Evolutionary conservation across 2,888 invertebrate genomes (phyloP).

Genomic region (Sinopyrophorus schimmeli): DNA sequence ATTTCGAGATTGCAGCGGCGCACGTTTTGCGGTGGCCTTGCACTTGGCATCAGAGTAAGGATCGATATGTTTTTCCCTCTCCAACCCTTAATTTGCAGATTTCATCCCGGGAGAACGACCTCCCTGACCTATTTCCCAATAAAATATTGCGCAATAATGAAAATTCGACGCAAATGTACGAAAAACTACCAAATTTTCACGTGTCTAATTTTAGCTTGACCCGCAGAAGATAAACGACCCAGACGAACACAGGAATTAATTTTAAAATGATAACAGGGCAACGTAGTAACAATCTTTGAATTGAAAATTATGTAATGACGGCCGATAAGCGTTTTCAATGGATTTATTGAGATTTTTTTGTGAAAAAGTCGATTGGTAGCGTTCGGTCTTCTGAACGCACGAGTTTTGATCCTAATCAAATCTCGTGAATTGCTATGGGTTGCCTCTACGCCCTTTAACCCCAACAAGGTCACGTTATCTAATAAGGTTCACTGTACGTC

Average conservation of each 20-base stretch:
- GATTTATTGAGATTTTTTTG: too few species aligned
- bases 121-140: constrained; percentile 22
- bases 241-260: not conserved
- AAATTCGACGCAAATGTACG: not conserved
- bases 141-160: constrained; percentile 25
- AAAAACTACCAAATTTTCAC: not conserved
- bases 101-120: constrained; percentile 23
- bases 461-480: constrained; percentile 18
- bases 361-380: too few species aligned
- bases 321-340: too few species aligned
- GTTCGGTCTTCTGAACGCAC: too few species aligned
- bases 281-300: too few species aligned
- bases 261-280: too few species aligned
- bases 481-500: constrained; percentile 12
- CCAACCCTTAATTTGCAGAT: constrained; percentile 10
- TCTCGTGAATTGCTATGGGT: not conserved
- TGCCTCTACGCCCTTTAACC: not conserved
- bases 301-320: too few species aligned
- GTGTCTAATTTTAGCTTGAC: not conserved
- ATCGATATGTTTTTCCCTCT: constrained; percentile 6
- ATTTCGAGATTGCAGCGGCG: not conserved
- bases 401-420: too few species aligned
- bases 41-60: constrained; percentile 9
- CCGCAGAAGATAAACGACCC: not conserved
- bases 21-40: constrained; percentile 12